Conservation (phyloP, 2,113 vertebrate genomes). For the Bombycilla garrulus region DNA sequence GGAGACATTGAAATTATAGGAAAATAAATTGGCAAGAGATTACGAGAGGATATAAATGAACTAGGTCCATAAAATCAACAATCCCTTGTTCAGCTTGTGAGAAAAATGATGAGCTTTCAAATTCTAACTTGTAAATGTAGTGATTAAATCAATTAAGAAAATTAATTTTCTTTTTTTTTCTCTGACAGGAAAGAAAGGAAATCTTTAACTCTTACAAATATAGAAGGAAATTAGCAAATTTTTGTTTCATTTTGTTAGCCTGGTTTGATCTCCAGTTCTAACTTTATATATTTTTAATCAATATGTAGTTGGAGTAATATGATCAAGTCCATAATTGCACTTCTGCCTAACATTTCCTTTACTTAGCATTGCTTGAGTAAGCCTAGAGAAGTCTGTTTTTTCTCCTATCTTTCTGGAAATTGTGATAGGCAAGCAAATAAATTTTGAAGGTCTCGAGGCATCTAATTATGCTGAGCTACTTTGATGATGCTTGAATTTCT, state of each 20-base stretch:
- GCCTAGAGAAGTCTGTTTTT: not conserved
- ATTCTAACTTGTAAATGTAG: not conserved
- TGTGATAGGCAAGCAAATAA: not conserved
- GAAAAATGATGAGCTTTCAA: not conserved
- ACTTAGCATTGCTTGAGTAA: not conserved
- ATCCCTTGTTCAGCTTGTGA: not conserved
- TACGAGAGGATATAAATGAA: not conserved
- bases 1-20: not conserved
- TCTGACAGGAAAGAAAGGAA: not conserved
- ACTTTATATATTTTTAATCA: not conserved
- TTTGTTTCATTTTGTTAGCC: not conserved
- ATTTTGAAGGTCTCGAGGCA: not conserved
- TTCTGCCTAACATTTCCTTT: slow-evolving; percentile 21
- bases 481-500: not conserved
- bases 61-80: not conserved
- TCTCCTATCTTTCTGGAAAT: slow-evolving; percentile 22
- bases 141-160: not conserved
- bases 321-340: not conserved
- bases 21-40: not conserved
- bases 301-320: not conserved
- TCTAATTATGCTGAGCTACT: not conserved
- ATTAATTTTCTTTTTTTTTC: not conserved
- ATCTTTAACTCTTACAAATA: not conserved
- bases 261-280: not conserved
- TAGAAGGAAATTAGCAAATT: not conserved